Conservation (phyloP, 2,113 vertebrate species). For the Leptodactylus fuscus region DNA sequence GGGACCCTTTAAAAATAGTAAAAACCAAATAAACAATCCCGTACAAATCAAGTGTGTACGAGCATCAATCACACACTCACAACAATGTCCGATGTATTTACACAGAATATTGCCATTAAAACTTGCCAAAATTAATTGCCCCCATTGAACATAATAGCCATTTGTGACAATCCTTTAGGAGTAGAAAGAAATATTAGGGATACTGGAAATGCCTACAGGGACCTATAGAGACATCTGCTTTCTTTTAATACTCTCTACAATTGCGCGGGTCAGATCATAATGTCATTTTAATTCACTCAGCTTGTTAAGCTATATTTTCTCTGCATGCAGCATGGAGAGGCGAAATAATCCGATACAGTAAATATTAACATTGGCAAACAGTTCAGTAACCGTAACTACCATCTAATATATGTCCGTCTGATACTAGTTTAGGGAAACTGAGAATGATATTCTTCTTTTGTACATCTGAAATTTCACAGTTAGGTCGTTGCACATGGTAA, state of each 20-base stretch:
- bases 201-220: slow-evolving; percentile 79
- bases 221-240: slow-evolving; percentile 80
- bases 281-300: slow-evolving; percentile 70
- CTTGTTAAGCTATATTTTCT: neutral
- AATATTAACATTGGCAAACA: neutral
- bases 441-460: neutral
- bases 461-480: neutral
- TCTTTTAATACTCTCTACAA: slow-evolving; percentile 86
- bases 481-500: neutral
- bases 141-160: slow-evolving; percentile 81
- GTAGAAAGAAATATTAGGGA: slow-evolving; percentile 85
- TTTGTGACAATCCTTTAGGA: slow-evolving; percentile 81
- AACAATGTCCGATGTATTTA: slow-evolving; percentile 80
- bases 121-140: slow-evolving; percentile 87
- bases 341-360: neutral
- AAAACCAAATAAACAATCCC: slow-evolving; percentile 78
- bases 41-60: slow-evolving; percentile 80
- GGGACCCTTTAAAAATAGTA: slow-evolving; percentile 85
- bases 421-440: neutral
- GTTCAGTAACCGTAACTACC: neutral
- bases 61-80: slow-evolving; percentile 75
- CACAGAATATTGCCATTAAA: slow-evolving; percentile 83
- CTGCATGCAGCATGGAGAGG: neutral
- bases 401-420: neutral
- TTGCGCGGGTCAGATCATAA: slow-evolving; percentile 77